Base-by-base conservation (phyloP, 2,113 vertebrate genomes). In the Smithornis capensis region DNA sequence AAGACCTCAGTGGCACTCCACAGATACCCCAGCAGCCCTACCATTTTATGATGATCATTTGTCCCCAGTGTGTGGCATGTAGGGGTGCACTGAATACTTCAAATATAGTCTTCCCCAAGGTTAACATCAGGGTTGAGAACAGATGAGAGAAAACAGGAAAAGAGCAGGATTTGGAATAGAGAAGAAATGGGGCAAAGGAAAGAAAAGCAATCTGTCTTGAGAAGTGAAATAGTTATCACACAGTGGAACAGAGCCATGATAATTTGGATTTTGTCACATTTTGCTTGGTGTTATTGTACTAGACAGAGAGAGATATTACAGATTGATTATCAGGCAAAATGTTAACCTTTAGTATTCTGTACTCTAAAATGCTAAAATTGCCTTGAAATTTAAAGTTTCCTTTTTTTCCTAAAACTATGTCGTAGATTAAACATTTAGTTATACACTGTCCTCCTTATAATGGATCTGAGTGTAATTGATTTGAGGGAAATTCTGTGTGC, bases 51-150 rank as follows among this genome's bases (percentile, higher is more conserved):
- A 17, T 37, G 37, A 9, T 9, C 37, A 55, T 71, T 67, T 78
- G 7, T 31, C 16, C 56, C 28, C 52, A 55, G 0, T 0, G 0
- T 2, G 2, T 6, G 10, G 6, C 47, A 42, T 31, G 29, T 29
- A 69, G 9, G 10, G 15, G 4, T 2, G 2, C 21, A 14, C 10
- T 24, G 62, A 24, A 7, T 44, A 14, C 14, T 70, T 74, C 50
- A 71, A 56, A 47, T 9, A 19, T 9, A 15, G 27, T 44, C 11
- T 86, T 2, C 10, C 25, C 31, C 53, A 52, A 60, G 8, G n/a
- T 55, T 63, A 17, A 31, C 19, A 52, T 2, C 19, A 52, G 2
- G 6, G 6, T 29, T 68, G 49, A 79, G 19, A 94, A 64, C 0
- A 8, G 14, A 71, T 24, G 28, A 64, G 4, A 12, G 7, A 81